Evolutionary conservation across 2,888 invertebrate species (phyloP), one percentile per base, ranked within the genome.

Genomic region (Caenorhabditis becei): DNA sequence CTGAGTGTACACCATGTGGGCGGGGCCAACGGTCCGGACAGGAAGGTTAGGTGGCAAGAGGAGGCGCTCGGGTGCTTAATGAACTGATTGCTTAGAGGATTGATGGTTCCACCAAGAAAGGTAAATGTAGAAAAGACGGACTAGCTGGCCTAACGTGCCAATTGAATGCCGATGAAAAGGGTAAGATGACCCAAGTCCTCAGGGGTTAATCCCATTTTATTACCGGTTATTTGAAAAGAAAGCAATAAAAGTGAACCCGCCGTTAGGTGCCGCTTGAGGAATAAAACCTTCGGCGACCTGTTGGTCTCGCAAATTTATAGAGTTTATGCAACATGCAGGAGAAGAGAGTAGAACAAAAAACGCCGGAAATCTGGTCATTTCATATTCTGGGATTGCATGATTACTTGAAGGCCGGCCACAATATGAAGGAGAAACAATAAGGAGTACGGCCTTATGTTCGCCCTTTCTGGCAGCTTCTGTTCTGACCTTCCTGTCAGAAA

Each of bases 351-450:
- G 49, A 53, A 58, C 56, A 65, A 75, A 72, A 75, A 75, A 75
- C 61, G 75, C 75, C 75, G 75, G 75, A 75, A 75, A 54, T 66
- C 66, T 66, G 41, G 59, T 75, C 75, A 75, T 75, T 75, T 66
- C 41, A 2, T 75, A 75, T 75, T 75, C 75, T 61, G 18, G 37
- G 66, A 75, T 74, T 49, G 74, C 74, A 74, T 74, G 74, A 74
- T 37, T 23, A 65, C 47, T 56, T 32, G 35, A 37, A 61, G 23
- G 23, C 5, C 8, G 37, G 11, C 58, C 28, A 24, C 28, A 47
- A 32, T 5, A 41, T 10, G 32, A 41, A 41, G 2, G 41, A 41
- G 41, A 7, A 69, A 69, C 58, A 59, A 70, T 61, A 67, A 63
- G 28, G 7, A 24, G 8, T 47, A 44, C 26, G 20, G 8, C 23